A percentile compares a stretch with the other conserved stretches of the same genome.
These are phyloP conservation scores for Lanius ludovicianus DNA, from an alignment of 2,113 vertebrate species.

Conservation along the genomic window DNA sequence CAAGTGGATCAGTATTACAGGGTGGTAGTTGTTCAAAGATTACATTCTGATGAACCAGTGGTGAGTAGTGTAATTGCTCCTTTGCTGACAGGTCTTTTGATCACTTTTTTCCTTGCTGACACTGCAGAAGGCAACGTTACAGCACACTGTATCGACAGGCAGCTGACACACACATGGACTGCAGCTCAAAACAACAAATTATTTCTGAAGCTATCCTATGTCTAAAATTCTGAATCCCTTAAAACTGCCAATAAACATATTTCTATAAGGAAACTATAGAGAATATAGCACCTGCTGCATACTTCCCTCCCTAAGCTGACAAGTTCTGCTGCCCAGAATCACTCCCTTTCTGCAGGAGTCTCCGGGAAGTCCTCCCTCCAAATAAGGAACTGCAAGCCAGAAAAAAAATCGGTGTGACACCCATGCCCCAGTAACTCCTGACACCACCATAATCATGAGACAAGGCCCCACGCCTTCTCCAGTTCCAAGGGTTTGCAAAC, in stretches of 20 bases:
- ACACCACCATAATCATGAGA: background rate
- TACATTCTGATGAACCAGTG: background rate
- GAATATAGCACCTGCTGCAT: rapidly evolving
- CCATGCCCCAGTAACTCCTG: background rate
- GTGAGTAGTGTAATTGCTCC: background rate
- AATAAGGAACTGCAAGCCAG: background rate
- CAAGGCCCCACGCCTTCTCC: background rate
- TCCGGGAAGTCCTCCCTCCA: background rate
- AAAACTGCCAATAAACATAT: background rate
- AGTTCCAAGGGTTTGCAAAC: background rate
- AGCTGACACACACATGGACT: background rate
- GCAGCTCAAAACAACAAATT: background rate
- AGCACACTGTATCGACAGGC: background rate
- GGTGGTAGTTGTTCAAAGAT: background rate
- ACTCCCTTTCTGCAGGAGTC: background rate
- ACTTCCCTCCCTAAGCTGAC: background rate
- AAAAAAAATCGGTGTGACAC: background rate
- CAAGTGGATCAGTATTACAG: background rate
- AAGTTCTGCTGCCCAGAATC: background rate
- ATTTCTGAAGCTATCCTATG: background rate
- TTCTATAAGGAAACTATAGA: background rate
- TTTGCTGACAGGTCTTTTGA: background rate
- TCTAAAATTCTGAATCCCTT: background rate
- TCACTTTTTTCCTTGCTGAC: background rate
- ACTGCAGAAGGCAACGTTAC: background rate